phyloP scores from a whole-genome alignment of 2,797 vertebrate genomes.

The Alectoris magna region DNA sequence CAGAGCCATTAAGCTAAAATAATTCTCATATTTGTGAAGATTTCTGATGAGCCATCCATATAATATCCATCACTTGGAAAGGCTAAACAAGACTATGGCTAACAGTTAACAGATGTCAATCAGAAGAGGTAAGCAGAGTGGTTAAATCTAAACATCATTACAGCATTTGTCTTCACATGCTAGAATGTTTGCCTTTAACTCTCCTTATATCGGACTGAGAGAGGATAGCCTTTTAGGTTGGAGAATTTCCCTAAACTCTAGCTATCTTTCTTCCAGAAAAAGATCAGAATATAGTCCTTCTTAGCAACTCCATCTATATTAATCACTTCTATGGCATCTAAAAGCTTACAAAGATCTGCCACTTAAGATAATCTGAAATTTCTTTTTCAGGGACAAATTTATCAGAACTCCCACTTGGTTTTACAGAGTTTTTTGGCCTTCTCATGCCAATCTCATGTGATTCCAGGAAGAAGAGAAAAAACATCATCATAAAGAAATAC shows the following conservation, averaged over 20 bases:
- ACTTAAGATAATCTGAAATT: background rate
- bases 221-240: fast-evolving
- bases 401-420: background rate
- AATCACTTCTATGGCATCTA: background rate
- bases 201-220: background rate
- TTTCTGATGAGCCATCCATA: background rate
- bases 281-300: background rate
- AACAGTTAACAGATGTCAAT: background rate
- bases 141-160: fast-evolving
- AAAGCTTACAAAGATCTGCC: background rate
- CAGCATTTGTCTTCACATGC: background rate
- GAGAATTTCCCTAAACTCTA: fast-evolving
- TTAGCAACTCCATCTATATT: background rate
- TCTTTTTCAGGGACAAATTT: background rate
- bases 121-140: background rate
- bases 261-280: background rate
- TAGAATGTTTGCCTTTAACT: background rate
- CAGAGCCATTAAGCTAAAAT: background rate
- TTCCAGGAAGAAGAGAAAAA: background rate
- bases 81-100: background rate
- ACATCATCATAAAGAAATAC: background rate
- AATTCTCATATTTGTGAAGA: background rate
- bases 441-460: background rate
- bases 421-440: background rate
- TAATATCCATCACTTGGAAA: background rate